Base-by-base conservation (phyloP, 2,113 vertebrate genomes). In the Fregata magnificens region DNA sequence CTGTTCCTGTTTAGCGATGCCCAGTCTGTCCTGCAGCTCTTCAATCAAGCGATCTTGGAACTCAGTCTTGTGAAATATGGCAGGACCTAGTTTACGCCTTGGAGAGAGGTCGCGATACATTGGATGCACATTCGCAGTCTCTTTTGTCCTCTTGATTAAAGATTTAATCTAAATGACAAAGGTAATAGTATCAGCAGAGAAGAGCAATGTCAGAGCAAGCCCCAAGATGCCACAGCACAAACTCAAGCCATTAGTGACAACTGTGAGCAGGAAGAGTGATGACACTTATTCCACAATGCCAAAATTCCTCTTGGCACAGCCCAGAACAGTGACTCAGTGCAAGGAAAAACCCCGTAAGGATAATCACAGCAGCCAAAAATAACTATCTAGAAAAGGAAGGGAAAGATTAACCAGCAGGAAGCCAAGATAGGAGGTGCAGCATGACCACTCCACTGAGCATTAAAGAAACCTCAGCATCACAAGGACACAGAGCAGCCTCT, bases 101-200 rank as follows among this genome's bases (percentile, higher is more conserved):
- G 98, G 99, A 71, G 98, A 98, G 74, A 98, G 98, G 15, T 99
- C 99, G 29, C 99, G 99, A 96, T 97, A 99, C 99, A 99, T 99
- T 69, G 99, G 99, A 88, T 99, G 99, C 34, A 99, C 98, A 15
- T 99, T 99, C 29, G 98, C 86, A 3, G 98, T 99, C 98, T 99
- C 99, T 98, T 99, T 99, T 49, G 99, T 99, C 97, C 99, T 99
- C 96, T 98, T 99, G 94, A 99, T 99, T 97, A 99, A 99, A 47
- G 99, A 99, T 73, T 99, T 99, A 90, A 99, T 98, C 99, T 99
- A 97, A 96, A 95, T 84, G 96, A 95, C 88, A 97, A 94, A 97
- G 89, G 97, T 44, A 96, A 94, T 9, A 79, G 42, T 86, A 93
- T 97, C 94, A 97, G 88, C 71, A 95, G 62, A 91, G 93, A 81